Conservation (phyloP, 2,797 vertebrate genomes). For the Spondyliosoma cantharus region DNA sequence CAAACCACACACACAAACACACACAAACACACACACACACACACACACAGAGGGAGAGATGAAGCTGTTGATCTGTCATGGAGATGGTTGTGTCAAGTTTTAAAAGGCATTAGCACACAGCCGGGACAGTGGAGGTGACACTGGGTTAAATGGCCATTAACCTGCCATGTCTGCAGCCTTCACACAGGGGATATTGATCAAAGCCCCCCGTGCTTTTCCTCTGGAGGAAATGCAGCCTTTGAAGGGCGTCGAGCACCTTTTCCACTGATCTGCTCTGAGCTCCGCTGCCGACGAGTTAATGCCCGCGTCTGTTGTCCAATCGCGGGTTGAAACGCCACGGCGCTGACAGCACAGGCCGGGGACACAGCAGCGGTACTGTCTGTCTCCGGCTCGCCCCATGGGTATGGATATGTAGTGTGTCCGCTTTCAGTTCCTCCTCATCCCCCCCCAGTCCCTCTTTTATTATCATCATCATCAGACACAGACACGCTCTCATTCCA, state of each 20-base stretch:
- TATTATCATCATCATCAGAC: constrained; percentile 33
- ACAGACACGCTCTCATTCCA: constrained; percentile 28
- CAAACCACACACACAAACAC: constrained; percentile 13
- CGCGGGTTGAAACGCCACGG: constrained; percentile 42
- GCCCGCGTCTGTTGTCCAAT: constrained; percentile 48
- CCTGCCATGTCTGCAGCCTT: constrained; percentile 69
- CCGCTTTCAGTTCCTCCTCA: constrained; percentile 52
- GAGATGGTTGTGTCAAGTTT: constrained; percentile 65
- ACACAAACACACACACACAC: constrained; percentile 23
- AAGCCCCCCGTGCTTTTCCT: constrained; percentile 47
- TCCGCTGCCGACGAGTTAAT: constrained; percentile 50
- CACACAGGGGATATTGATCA: constrained; percentile 75
- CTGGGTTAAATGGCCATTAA: constrained; percentile 81
- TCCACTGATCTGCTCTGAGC: constrained; percentile 60
- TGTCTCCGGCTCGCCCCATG: constrained; percentile 42
- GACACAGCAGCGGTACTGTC: constrained; percentile 54
- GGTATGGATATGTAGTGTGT: constrained; percentile 48
- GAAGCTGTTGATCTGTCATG: constrained; percentile 61
- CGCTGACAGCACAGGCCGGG: constrained; percentile 35
- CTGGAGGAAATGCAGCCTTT: constrained; percentile 65
- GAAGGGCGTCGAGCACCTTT: constrained; percentile 63
- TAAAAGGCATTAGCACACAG: constrained; percentile 67
- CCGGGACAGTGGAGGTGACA: constrained; percentile 64
- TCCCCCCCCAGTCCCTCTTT: constrained; percentile 29
- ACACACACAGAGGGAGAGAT: background rate